Evolutionary conservation across 2,888 invertebrate genomes (phyloP), one percentile per base, ranked within the genome.

Genomic region (Dicyrtomina minuta): DNA sequence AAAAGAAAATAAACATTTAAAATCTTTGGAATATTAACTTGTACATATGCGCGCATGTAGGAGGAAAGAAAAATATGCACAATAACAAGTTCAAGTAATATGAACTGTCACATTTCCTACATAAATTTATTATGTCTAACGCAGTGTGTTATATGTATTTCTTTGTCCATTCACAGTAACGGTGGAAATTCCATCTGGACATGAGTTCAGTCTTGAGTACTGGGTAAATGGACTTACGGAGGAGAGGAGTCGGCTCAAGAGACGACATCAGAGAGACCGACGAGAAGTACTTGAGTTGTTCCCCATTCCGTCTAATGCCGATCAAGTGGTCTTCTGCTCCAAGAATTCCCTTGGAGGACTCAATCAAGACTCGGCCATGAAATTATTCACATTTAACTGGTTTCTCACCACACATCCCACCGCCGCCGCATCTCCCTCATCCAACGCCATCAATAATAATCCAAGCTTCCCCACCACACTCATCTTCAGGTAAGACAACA

Each of bases 201-300:
- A 74, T 39, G 75, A 75, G 41, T 78, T 75, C 66, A 75, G 73
- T 33, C 66, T 78, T 46, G 78, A 77, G 58, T 78, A 74, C 66
- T 78, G 76, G 78, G 60, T 69, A 24, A 75, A 74, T 44, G 78
- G 75, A 49, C 46, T 74, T 15, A 41, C 68, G 17, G 74, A 74
- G n/a, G 75, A 73, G 56, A 56, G 69, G 41, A 68, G 69, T 49
- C 59, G 59, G 22, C 68, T 74, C 51, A 76, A 76, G 70, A 66
- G 75, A 67, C 73, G 76, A 51, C 78, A 78, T 72, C 76, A 77
- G 61, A 72, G 78, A 58, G 77, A 74, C 55, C 72, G 75, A 26
- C 46, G 74, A 46, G 77, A 77, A 66, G 70, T 72, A 17, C 69
- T 77, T n/a, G 77, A 77, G 70, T 65, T 76, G 33, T 74, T 74